These are phyloP conservation scores for Nasonia giraulti DNA, from an alignment of 1,140 invertebrate genomes.

Conservation along the genomic window DNA sequence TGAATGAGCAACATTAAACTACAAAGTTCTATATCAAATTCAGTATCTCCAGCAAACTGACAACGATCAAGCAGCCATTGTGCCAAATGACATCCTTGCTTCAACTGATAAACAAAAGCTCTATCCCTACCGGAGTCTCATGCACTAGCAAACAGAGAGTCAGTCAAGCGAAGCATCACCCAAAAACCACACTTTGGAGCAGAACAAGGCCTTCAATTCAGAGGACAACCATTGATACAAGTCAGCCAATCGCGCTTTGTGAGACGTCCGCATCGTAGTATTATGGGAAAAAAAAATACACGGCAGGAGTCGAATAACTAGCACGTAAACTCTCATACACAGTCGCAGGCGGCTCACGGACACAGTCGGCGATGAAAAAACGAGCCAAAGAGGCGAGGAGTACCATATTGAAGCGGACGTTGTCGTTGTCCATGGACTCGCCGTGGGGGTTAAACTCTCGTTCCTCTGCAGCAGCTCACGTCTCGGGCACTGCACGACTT, in stretches of 20 bases:
- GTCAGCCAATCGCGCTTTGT: no score
- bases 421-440: slow-evolving; percentile 58
- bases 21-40: background rate
- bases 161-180: background rate
- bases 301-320: background rate
- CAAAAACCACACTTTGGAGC: background rate
- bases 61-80: background rate
- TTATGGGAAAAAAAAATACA: background rate
- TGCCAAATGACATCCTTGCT: background rate
- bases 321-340: background rate
- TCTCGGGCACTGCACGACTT: background rate
- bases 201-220: background rate
- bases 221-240: background rate
- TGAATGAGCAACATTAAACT: background rate
- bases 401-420: slow-evolving; percentile 62
- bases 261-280: no score
- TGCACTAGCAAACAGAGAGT: background rate
- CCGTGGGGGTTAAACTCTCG: slow-evolving; percentile 36
- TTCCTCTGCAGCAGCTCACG: background rate
- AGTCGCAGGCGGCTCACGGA: background rate
- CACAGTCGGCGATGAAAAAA: background rate
- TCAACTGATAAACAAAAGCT: slow-evolving; percentile 29
- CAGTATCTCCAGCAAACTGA: background rate
- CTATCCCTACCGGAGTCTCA: background rate
- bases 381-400: slow-evolving; percentile 36